Conservation (phyloP, 2,113 vertebrate species). For the Sminthopsis crassicaudata region DNA sequence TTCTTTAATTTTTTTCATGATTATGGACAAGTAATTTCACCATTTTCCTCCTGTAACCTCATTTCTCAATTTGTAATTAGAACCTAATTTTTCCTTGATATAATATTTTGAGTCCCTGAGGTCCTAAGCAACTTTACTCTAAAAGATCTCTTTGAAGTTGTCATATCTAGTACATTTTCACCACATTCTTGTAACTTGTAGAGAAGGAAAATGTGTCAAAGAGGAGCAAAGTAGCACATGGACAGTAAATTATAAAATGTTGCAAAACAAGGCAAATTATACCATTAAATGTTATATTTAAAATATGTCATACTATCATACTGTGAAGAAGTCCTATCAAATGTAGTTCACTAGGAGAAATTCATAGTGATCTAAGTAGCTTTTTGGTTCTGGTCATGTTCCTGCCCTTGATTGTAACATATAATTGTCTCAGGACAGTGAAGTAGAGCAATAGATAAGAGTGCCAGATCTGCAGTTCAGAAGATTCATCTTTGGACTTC, state of each 20-base stretch:
- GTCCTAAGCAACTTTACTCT: neutral
- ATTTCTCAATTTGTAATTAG: conserved; percentile 10
- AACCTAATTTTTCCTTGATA: conserved; percentile 7
- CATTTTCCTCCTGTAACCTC: conserved; percentile 5
- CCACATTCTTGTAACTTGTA: neutral
- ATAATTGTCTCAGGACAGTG: neutral
- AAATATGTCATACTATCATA: neutral
- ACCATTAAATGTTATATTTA: neutral
- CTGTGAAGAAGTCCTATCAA: neutral
- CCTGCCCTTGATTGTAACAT: neutral
- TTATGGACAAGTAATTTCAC: neutral
- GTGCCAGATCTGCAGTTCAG: neutral
- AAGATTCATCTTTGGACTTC: neutral
- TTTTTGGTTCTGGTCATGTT: neutral
- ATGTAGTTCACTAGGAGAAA: neutral
- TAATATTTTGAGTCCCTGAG: neutral
- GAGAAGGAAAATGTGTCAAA: neutral
- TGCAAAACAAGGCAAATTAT: neutral
- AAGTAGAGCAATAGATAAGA: neutral
- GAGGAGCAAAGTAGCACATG: neutral
- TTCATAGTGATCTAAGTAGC: neutral
- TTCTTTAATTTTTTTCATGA: neutral
- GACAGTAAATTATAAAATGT: neutral
- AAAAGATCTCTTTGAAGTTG: neutral
- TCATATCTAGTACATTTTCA: neutral